phyloP scores from a whole-genome alignment of 2,888 invertebrate genomes.

The Rhingia rostrata region DNA sequence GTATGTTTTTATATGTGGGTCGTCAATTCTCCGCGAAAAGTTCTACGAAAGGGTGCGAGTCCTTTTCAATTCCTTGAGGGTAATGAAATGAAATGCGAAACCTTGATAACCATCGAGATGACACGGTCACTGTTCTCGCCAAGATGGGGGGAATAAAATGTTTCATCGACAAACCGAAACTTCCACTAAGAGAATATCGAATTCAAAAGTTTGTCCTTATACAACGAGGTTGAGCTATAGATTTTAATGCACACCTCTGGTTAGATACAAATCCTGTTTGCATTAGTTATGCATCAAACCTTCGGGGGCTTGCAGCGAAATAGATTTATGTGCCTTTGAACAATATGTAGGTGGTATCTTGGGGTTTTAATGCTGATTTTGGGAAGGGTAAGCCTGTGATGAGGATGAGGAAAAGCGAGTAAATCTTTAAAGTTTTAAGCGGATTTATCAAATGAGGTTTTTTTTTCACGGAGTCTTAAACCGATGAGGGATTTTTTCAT shows the following conservation, averaged over 20 bases:
- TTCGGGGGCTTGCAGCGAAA: not conserved
- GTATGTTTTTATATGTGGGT: too few species aligned
- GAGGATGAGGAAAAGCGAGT: too few species aligned
- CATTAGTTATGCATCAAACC: not conserved
- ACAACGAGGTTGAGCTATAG: not conserved
- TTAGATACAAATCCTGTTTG: conserved; percentile 2
- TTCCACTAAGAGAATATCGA: not conserved
- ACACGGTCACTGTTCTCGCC: not conserved
- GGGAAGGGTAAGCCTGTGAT: too few species aligned
- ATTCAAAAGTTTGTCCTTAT: not conserved
- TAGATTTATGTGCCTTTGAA: not conserved
- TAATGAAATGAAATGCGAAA: too few species aligned
- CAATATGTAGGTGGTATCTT: not conserved
- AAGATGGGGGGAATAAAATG: not conserved
- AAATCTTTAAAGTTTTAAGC: too few species aligned
- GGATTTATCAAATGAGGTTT: too few species aligned
- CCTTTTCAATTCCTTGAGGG: too few species aligned
- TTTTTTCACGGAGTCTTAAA: too few species aligned
- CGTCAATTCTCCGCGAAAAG: too few species aligned
- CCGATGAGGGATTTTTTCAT: not conserved
- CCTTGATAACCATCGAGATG: too few species aligned
- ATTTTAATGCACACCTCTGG: not conserved
- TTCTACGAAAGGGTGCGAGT: too few species aligned
- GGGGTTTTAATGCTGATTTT: too few species aligned
- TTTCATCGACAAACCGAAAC: not conserved